phyloP scores from a whole-genome alignment of 2,888 invertebrate species.

The Brachylomia viminalis region DNA sequence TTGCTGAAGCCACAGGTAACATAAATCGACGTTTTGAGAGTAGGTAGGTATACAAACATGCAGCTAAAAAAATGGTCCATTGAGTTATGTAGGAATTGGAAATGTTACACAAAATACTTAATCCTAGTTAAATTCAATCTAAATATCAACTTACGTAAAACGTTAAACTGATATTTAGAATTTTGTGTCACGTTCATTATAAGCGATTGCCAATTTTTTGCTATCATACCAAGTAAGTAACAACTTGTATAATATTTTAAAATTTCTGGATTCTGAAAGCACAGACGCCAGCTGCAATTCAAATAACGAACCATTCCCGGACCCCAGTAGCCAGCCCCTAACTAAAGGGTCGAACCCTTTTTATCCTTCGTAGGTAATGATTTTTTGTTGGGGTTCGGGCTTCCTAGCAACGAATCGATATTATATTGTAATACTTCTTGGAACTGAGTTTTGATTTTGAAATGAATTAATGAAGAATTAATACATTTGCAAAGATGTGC shows the following conservation, averaged over 20 bases:
- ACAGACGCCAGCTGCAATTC: constrained; percentile 13
- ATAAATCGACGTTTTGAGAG: not conserved
- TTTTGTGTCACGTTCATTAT: not conserved
- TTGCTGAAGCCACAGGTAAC: constrained; percentile 91
- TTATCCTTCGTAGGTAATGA: constrained; percentile 27
- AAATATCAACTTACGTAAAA: not conserved
- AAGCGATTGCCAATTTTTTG: not conserved
- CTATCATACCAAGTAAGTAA: not conserved
- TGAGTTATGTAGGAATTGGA: not conserved
- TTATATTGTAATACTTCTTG: constrained; percentile 12
- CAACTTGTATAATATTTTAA: not conserved
- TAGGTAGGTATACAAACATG: too few species aligned
- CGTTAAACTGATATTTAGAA: not conserved
- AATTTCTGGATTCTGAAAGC: constrained; percentile 1
- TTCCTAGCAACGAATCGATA: constrained; percentile 20
- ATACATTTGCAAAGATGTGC: not conserved
- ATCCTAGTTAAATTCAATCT: not conserved
- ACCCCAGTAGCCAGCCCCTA: constrained; percentile 11
- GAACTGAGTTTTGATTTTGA: constrained; percentile 6
- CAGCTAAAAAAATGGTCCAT: not conserved
- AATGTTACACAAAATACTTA: not conserved
- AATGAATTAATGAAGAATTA: not conserved
- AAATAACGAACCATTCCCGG: constrained; percentile 5
- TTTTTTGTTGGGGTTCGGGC: constrained; percentile 26
- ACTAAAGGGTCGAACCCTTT: constrained; percentile 45